Percentiles rank a stretch among this genome's conserved stretches.
phyloP scores from a whole-genome alignment of 2,888 invertebrate species.

The Camptogramma bilineatum region DNA sequence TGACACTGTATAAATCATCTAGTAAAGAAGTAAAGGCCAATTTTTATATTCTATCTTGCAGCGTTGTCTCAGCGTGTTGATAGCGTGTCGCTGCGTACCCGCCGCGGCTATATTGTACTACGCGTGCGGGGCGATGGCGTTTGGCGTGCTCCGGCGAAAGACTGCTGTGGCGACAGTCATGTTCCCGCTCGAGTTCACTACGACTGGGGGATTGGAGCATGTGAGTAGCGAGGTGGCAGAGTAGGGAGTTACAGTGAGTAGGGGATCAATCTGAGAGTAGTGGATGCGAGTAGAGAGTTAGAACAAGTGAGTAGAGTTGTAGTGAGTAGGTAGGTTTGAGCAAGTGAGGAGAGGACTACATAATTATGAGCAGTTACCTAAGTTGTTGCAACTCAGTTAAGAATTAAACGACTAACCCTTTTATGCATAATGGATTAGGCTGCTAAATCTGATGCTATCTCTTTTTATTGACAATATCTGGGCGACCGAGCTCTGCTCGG shows the following conservation, averaged over 20 bases:
- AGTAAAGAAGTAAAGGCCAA: too few relatives aligned
- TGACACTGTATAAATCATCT: too few relatives aligned
- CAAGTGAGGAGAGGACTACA: too few relatives aligned
- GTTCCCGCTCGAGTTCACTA: slow-evolving; percentile 90
- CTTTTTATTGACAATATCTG: too few relatives aligned
- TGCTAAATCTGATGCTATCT: too few relatives aligned
- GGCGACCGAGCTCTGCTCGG: too few relatives aligned
- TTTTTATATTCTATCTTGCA: slow-evolving; percentile 36
- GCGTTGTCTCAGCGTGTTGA: slow-evolving; percentile 66
- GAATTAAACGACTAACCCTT: too few relatives aligned
- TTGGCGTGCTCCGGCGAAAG: slow-evolving; percentile 85
- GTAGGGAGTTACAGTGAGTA: not conserved
- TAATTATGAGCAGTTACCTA: too few relatives aligned
- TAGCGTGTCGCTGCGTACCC: slow-evolving; percentile 67
- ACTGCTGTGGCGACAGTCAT: slow-evolving; percentile 83
- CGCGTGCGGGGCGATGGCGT: slow-evolving; percentile 83
- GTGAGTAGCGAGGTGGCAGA: slow-evolving; percentile 63
- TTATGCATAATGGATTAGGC: too few relatives aligned
- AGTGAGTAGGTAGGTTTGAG: too few relatives aligned
- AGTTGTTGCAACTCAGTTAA: too few relatives aligned
- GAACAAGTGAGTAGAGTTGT: too few relatives aligned
- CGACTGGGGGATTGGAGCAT: slow-evolving; percentile 87
- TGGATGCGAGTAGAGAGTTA: not conserved
- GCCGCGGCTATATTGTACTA: slow-evolving; percentile 83
- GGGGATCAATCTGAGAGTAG: not conserved